Base-by-base conservation (phyloP, 1,140 invertebrate genomes). In the Agrilus planipennis region DNA sequence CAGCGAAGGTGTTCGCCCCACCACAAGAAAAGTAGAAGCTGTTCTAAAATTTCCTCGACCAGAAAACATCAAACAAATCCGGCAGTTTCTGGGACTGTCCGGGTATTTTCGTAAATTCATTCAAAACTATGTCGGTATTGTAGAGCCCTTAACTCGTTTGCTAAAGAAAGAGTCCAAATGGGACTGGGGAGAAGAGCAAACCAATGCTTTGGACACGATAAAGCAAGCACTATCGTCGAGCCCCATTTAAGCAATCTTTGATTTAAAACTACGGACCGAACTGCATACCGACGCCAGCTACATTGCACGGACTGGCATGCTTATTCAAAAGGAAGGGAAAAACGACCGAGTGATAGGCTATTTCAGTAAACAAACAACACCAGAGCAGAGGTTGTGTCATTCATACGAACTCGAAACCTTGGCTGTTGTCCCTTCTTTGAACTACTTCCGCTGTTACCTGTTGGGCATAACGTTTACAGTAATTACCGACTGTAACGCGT, bases 401-500 rank as follows among this genome's bases (percentile, higher is more conserved):
- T 36, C 36, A 2, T 54, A 52, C 27, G 52, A 55, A 35, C 50
- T 49, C 2, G 49, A 40, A 52, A 29, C 50, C 50, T 29, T 38
- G 45, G 18, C 11, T 54, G 17, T 54, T 51, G 1, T 43, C 17
- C 11, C 18, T 42, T 12, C 19, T 11, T 15, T 42, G 15, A 17
- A 18, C 29, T 11, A 19, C 30, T 25, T 63, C 27, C 48, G 56
- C 15, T 50, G 59, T 12, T 65, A 39, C 19, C 14, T 39, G 2
- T 18, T 45, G 3, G 44, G 43, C 2, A 38, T 38, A 7, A 39
- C 36, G 7, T 52, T 57, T 37, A 41, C n/a, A 2, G 41, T 59
- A 9, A 38, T 45, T 28, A 55, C 54, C 0, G 51, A 58, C 31
- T 55, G 53, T 27, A 57, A 51, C 25, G 39, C 49, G 10, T 15